Base-by-base conservation (phyloP, 2,113 vertebrate species). In the Nothobranchius kuhntae region DNA sequence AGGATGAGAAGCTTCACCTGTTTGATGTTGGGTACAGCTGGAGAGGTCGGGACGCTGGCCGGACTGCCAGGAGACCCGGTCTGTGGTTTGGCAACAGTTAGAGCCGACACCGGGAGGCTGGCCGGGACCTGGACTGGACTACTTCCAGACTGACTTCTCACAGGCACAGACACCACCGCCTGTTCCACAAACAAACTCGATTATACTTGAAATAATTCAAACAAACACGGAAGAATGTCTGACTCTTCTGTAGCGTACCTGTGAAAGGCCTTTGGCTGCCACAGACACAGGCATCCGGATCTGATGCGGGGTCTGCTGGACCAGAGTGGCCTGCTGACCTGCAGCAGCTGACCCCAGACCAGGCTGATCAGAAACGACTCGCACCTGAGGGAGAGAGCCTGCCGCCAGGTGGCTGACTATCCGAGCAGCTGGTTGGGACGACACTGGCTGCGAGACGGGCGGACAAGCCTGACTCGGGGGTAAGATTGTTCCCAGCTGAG, bases 1-100 rank as follows among this genome's bases (percentile, higher is more conserved):
- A 8, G 26, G 26, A 15, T 47, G 26, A 38, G 48, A 12, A 6
- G 38, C 13, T 62, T 40, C 53, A 98, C 98, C 96, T 99, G 98
- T 88, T 98, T 98, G 87, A 98, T 96, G 85, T 91, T 98, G 38
- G 95, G 94, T 61, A 98, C 77, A 0, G 95, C 89, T 1, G 95
- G 81, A 1, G 96, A 86, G 10, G 92, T 78, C 1, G 93, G 88
- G 72, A 85, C 94, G 3, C 93, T 81, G 0, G 89, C 88, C 0
- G 94, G 93, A 44, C 90, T 95, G 53, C 93, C 92, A 0, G 96
- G 93, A 56, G 95, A 94, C 42, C 93, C 93, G 10, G 87, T 85
- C 5, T 86, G 92, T 4, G 96, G 88, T 86, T 96, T 99, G 38
- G 90, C 88, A 15, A 92, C 88, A 9, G 89, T 92, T 63, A 95